phyloP scores from a whole-genome alignment of 2,113 vertebrate species.

The Atractosteus spatula region DNA sequence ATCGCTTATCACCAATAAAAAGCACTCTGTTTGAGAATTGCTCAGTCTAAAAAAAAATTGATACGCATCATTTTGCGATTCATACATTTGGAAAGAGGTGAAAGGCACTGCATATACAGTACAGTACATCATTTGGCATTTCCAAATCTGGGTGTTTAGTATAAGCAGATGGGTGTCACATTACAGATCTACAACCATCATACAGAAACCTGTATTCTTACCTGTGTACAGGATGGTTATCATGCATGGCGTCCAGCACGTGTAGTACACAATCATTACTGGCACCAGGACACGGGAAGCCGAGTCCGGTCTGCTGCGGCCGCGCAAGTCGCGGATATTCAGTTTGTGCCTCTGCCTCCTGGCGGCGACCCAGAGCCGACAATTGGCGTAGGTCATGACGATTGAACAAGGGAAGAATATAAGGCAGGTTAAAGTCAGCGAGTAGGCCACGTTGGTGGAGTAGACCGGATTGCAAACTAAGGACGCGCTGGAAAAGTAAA shows the following conservation, averaged over 20 bases:
- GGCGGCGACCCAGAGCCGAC: slow-evolving; percentile 72
- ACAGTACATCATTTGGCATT: no score
- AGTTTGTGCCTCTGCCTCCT: slow-evolving; percentile 62
- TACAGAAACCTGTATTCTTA: slow-evolving; percentile 39
- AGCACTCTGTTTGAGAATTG: background rate
- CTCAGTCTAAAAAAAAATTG: no score
- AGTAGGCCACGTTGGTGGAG: slow-evolving; percentile 68
- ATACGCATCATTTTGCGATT: no score
- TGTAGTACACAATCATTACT: slow-evolving; percentile 73
- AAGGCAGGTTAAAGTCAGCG: slow-evolving; percentile 59
- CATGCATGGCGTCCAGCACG: slow-evolving; percentile 80
- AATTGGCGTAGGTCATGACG: slow-evolving; percentile 71
- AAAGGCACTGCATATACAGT: no score
- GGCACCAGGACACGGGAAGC: slow-evolving; percentile 72
- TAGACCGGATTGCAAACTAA: slow-evolving; percentile 78
- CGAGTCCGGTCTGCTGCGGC: slow-evolving; percentile 53
- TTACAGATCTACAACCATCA: no score
- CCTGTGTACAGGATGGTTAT: slow-evolving; percentile 74
- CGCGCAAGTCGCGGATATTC: slow-evolving; percentile 40
- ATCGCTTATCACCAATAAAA: background rate
- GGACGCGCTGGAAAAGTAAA: slow-evolving; percentile 73
- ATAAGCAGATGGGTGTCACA: no score
- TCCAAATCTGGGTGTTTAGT: no score
- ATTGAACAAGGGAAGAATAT: slow-evolving; percentile 78
- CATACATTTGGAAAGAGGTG: no score